Evolutionary conservation across 1,140 invertebrate genomes (phyloP).

Genomic region (Ditylenchus dipsaci): DNA sequence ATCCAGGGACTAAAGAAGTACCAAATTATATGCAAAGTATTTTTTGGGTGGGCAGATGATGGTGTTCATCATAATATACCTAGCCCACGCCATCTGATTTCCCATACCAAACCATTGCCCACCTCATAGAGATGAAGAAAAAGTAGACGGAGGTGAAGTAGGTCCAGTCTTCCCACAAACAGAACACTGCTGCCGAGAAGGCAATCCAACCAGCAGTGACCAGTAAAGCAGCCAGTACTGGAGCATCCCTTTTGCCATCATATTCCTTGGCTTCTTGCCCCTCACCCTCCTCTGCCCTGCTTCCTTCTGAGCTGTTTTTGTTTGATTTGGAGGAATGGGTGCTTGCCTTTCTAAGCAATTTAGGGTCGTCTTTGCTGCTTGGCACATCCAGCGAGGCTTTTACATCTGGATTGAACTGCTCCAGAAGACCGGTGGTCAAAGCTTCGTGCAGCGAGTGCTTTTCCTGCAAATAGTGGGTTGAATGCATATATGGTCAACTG

Average conservation of each 20-base stretch:
- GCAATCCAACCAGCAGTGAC: slow-evolving; percentile 40
- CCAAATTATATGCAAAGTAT: too few relatives aligned
- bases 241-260: slow-evolving; percentile 13
- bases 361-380: neutral
- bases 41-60: too few relatives aligned
- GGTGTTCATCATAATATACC: too few relatives aligned
- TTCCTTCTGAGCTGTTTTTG: neutral
- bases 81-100: too few relatives aligned
- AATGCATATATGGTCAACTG: too few relatives aligned
- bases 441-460: neutral
- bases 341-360: neutral
- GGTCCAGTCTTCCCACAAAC: slow-evolving; percentile 65
- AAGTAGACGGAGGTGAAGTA: slow-evolving; percentile 58
- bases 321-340: neutral
- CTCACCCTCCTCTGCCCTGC: neutral
- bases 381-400: neutral
- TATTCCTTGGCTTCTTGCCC: neutral
- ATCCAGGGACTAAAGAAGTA: too few relatives aligned
- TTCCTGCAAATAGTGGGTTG: neutral
- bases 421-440: neutral
- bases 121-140: slow-evolving; percentile 50
- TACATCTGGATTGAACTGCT: neutral
- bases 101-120: too few relatives aligned
- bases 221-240: slow-evolving; percentile 34
- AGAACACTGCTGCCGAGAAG: slow-evolving; percentile 47